These are phyloP conservation scores for Tokudaia tokunoshimensis DNA, from an alignment of 2,797 vertebrate genomes.

Conservation along the genomic window DNA sequence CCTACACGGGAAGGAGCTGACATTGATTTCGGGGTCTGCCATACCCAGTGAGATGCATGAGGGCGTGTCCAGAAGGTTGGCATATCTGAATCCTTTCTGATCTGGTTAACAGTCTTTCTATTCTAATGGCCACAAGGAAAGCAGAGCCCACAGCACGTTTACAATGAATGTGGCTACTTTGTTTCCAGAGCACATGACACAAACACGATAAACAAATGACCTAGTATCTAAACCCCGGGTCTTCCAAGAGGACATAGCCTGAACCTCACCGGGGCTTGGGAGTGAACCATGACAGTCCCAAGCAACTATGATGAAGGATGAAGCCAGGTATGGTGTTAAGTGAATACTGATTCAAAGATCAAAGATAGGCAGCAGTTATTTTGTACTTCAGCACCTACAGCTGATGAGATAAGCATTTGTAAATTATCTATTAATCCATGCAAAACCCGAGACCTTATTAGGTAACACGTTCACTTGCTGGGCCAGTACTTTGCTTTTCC, in stretches of 20 bases:
- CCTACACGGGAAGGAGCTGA: background rate
- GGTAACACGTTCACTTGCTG: background rate
- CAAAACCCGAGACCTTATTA: background rate
- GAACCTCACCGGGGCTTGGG: background rate
- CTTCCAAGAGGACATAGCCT: background rate
- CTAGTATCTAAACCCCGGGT: background rate
- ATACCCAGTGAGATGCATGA: background rate
- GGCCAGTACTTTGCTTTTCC: background rate
- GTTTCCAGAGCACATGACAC: background rate
- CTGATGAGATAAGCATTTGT: background rate
- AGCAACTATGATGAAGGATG: background rate
- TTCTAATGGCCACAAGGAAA: background rate
- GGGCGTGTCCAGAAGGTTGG: background rate
- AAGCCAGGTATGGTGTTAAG: background rate
- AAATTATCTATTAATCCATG: background rate
- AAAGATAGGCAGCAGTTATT: background rate
- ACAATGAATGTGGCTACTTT: background rate
- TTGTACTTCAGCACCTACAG: background rate
- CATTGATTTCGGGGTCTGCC: conserved; percentile 6
- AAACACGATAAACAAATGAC: background rate
- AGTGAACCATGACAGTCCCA: background rate
- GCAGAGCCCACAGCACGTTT: background rate
- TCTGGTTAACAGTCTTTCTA: background rate
- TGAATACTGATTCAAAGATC: background rate
- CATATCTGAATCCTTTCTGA: background rate